Evolutionary conservation across 2,888 invertebrate species (phyloP).

Genomic region (Gymnosoma rotundatum): DNA sequence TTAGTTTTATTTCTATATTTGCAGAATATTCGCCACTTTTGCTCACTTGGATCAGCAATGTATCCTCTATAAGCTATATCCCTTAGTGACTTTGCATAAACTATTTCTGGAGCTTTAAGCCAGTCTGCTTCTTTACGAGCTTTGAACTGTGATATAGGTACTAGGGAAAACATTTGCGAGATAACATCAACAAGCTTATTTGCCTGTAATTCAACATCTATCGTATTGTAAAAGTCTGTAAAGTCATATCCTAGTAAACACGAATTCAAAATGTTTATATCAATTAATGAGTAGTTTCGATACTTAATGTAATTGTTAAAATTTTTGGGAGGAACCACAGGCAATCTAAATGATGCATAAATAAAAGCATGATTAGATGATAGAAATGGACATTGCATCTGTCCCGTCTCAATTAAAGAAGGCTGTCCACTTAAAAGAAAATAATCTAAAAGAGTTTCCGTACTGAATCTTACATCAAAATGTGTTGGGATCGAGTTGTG

Average conservation of each 20-base stretch:
- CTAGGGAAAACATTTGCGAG: conserved; percentile 10
- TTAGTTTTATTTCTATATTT: conserved; percentile 20
- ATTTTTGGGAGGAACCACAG: neutral
- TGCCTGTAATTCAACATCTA: no score
- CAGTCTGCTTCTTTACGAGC: neutral
- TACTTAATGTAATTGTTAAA: neutral
- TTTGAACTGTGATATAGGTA: neutral
- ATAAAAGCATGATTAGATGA: conserved; percentile 16
- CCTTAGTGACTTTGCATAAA: neutral
- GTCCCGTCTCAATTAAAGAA: neutral
- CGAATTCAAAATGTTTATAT: neutral
- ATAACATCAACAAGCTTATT: neutral
- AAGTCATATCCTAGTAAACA: conserved; percentile 13
- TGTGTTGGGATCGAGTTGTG: neutral
- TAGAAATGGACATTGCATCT: conserved; percentile 9
- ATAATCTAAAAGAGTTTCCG: conserved; percentile 3
- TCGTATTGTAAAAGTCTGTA: neutral
- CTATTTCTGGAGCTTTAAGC: neutral
- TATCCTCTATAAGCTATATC: neutral
- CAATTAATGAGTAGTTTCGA: neutral
- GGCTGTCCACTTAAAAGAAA: conserved; percentile 1
- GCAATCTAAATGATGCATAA: neutral
- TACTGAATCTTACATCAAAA: neutral
- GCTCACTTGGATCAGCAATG: neutral
- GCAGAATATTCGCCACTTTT: conserved; percentile 9